These are phyloP conservation scores for Odocoileus hemionus DNA, from an alignment of 2,113 vertebrate genomes.

Conservation along the genomic window DNA sequence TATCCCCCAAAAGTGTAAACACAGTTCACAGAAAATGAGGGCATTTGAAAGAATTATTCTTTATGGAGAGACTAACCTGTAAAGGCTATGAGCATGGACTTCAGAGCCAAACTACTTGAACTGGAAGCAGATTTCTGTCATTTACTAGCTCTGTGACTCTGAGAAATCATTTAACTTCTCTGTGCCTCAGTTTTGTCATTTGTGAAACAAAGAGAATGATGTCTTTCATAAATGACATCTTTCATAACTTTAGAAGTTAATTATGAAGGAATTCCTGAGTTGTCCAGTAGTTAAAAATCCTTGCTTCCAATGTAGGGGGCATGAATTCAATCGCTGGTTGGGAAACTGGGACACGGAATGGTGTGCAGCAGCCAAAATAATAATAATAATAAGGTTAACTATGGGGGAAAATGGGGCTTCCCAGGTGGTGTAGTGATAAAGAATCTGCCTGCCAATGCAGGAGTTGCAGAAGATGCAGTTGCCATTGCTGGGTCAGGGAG, in stretches of 20 bases:
- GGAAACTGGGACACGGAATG: background rate
- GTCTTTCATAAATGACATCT: background rate
- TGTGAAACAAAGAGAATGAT: background rate
- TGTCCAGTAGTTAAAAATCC: background rate
- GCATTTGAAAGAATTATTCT: background rate
- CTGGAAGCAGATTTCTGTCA: background rate
- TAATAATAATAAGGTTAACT: background rate
- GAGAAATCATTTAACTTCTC: background rate
- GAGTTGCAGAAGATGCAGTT: background rate
- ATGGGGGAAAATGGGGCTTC: background rate
- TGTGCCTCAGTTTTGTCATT: background rate
- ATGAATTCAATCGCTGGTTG: accelerated
- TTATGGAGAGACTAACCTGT: background rate
- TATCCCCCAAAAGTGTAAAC: background rate
- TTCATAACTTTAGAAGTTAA: too few species aligned
- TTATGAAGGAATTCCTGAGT: background rate
- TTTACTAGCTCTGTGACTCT: background rate
- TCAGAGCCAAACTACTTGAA: background rate
- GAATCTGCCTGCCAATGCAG: background rate
- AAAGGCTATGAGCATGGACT: background rate
- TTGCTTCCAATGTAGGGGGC: background rate
- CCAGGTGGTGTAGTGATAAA: background rate
- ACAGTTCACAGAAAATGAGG: background rate
- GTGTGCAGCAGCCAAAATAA: background rate
- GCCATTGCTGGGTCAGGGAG: background rate